A percentile compares a stretch with the other conserved stretches of the same genome.
Evolutionary conservation across 2,888 invertebrate genomes (phyloP).

Genomic region (Chalcosyrphus nemorum): DNA sequence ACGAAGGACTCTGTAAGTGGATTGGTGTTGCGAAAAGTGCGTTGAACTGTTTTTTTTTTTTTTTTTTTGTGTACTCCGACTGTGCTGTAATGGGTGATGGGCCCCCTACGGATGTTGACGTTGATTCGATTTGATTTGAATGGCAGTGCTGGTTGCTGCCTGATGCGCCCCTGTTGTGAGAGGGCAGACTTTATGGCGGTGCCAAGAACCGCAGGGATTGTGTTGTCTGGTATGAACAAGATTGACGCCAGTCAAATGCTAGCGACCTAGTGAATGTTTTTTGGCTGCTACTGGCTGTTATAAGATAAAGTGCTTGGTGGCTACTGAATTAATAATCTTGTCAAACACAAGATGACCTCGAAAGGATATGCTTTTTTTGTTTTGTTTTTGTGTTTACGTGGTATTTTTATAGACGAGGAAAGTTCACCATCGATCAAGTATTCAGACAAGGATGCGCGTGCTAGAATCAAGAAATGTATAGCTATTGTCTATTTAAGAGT

Average conservation of each 20-base stretch:
- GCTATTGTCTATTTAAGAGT: no score
- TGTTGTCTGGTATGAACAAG: slow-evolving; percentile 18
- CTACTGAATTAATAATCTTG: slow-evolving; percentile 24
- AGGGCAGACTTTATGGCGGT: slow-evolving; percentile 54
- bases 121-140: slow-evolving; percentile 70
- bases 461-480: no score
- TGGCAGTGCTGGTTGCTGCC: slow-evolving; percentile 21
- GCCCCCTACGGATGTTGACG: slow-evolving; percentile 46
- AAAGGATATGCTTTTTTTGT: no score
- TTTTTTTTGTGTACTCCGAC: background rate
- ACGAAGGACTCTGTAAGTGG: background rate
- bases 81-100: slow-evolving; percentile 20
- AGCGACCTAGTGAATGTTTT: background rate
- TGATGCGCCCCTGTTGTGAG: slow-evolving; percentile 57
- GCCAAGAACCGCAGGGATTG: slow-evolving; percentile 47
- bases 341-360: background rate
- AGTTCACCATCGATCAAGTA: no score
- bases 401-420: no score
- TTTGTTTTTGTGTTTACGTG: background rate
- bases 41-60: slow-evolving; percentile 31
- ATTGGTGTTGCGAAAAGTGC: slow-evolving; percentile 37
- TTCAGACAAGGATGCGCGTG: no score
- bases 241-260: slow-evolving; percentile 40
- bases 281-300: background rate
- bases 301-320: background rate